Conservation (phyloP, 1,140 invertebrate species). For the Aphelinus certus region DNA sequence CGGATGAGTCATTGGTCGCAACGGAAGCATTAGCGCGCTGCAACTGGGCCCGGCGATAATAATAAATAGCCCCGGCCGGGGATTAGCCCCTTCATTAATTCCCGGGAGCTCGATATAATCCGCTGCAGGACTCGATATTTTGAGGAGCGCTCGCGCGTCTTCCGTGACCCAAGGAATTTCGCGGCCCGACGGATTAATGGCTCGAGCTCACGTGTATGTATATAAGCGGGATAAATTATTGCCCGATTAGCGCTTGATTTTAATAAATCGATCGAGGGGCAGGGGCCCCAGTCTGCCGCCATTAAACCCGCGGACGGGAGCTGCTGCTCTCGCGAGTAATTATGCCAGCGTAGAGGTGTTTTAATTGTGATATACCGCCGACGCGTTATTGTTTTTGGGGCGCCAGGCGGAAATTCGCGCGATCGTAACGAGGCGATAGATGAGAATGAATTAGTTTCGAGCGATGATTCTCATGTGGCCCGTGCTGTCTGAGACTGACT, state of each 20-base stretch:
- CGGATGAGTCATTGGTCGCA: constrained; percentile 58
- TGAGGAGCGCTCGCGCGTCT: neutral
- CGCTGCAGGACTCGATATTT: no score
- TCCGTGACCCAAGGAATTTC: constrained; percentile 5
- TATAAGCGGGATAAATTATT: constrained; percentile 36
- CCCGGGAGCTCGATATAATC: neutral
- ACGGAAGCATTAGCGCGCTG: constrained; percentile 52
- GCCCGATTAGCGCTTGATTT: constrained; percentile 36
- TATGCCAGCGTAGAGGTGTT: constrained; percentile 6
- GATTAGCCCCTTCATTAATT: constrained; percentile 41
- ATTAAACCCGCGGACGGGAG: constrained; percentile 19
- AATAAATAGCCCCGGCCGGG: constrained; percentile 53
- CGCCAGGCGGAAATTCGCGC: neutral
- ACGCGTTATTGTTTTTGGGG: constrained; percentile 22
- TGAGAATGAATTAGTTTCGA: no score
- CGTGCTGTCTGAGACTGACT: no score
- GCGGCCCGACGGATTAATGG: neutral
- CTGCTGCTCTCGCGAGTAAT: neutral
- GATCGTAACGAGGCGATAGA: no score
- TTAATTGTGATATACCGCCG: constrained; percentile 34
- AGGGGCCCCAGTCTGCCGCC: neutral
- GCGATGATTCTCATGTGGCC: no score
- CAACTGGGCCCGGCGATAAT: constrained; percentile 51
- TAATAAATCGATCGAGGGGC: constrained; percentile 32
- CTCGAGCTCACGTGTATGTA: neutral